These are phyloP conservation scores for Galeopsomyia nigrocyanea DNA, from an alignment of 2,888 invertebrate species.

Conservation along the genomic window DNA sequence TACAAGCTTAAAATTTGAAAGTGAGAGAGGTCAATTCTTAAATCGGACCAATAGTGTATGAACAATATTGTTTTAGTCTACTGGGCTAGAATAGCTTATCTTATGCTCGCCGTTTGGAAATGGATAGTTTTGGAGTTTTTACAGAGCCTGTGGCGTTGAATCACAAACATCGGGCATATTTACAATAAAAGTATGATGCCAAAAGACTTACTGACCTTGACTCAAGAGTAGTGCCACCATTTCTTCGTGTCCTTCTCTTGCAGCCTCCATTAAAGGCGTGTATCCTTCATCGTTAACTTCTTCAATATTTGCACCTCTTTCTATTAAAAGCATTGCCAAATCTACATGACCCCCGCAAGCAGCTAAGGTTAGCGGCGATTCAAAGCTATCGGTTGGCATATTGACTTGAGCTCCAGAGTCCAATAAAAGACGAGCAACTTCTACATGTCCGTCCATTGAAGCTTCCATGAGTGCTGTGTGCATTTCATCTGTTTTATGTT, in stretches of 20 bases:
- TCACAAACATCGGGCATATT: no score
- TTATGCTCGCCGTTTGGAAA: no score
- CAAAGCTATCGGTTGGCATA: conserved; percentile 99
- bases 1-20: no score
- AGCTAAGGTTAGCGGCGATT: conserved; percentile 97
- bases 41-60: no score
- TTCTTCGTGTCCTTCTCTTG: conserved; percentile 97
- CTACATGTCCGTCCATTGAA: conserved; percentile 99
- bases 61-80: no score
- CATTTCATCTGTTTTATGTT: conserved; percentile 99
- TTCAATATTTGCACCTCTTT: conserved; percentile 98
- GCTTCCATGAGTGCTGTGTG: conserved; percentile 99
- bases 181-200: no score
- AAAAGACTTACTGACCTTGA: conserved; percentile 74
- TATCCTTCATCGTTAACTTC: conserved; percentile 99
- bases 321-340: conserved; percentile 93
- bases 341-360: conserved; percentile 99
- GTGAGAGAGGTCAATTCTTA: no score
- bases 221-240: conserved; percentile 95
- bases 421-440: conserved; percentile 92
- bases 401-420: conserved; percentile 99
- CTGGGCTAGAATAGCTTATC: no score
- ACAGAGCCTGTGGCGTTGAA: no score
- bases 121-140: no score
- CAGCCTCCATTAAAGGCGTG: conserved; percentile 99